These are phyloP conservation scores for Cyprinus carpio DNA, from an alignment of 2,113 vertebrate species.

Conservation along the genomic window DNA sequence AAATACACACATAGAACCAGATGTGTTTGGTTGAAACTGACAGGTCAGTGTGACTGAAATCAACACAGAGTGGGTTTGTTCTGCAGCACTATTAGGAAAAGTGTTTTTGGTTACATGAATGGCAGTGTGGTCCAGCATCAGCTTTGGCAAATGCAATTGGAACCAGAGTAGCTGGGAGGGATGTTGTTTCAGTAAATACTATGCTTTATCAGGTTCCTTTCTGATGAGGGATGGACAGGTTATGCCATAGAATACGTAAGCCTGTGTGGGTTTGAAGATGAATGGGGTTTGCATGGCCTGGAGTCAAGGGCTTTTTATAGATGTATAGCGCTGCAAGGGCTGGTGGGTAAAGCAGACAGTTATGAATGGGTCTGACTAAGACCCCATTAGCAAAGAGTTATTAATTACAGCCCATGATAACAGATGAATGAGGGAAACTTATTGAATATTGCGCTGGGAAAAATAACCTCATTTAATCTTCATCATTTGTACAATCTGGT, in stretches of 20 bases:
- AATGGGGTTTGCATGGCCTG: slow-evolving; percentile 53
- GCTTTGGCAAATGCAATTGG: slow-evolving; percentile 19
- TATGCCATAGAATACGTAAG: slow-evolving; percentile 11
- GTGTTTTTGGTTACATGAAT: slow-evolving; percentile 16
- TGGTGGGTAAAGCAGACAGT: slow-evolving; percentile 48
- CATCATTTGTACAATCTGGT: slow-evolving; percentile 1
- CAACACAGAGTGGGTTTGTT: not conserved
- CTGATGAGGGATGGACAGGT: slow-evolving; percentile 16
- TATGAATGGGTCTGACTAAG: slow-evolving; percentile 56
- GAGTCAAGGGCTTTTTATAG: slow-evolving; percentile 54
- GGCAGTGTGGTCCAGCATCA: slow-evolving; percentile 3
- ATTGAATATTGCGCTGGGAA: slow-evolving; percentile 47
- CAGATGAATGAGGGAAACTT: slow-evolving; percentile 50
- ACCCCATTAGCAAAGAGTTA: slow-evolving; percentile 56
- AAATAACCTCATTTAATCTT: slow-evolving; percentile 35
- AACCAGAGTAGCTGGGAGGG: not conserved
- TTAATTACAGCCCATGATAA: slow-evolving; percentile 58
- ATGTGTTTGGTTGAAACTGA: slow-evolving; percentile 26
- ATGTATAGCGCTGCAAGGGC: slow-evolving; percentile 31
- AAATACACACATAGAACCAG: slow-evolving; percentile 24
- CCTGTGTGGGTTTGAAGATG: slow-evolving; percentile 51
- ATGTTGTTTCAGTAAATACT: slow-evolving; percentile 37
- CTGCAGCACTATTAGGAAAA: not conserved
- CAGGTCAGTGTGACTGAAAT: slow-evolving; percentile 16
- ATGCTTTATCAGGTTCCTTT: slow-evolving; percentile 42